Evolutionary conservation across 2,797 vertebrate species (phyloP).

Genomic region (Taenioides sp.): DNA sequence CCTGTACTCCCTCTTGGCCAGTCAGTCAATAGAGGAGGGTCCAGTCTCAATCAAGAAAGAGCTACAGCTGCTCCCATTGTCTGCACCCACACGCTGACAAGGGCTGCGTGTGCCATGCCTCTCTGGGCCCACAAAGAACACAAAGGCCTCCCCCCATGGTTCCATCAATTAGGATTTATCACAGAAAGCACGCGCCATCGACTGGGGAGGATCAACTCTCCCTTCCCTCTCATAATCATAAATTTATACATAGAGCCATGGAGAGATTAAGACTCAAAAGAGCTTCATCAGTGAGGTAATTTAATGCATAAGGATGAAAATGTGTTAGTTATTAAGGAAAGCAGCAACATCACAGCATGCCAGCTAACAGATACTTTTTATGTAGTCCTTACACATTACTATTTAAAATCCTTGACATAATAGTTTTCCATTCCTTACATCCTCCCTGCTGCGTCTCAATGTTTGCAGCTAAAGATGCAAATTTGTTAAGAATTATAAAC

Average conservation of each 20-base stretch:
- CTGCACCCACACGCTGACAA: conserved; percentile 67
- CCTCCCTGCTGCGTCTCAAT: too few relatives aligned
- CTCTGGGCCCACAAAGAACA: conserved; percentile 67
- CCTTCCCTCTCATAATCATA: not conserved
- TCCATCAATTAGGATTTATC: conserved; percentile 78
- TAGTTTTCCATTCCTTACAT: too few relatives aligned
- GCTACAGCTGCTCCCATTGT: conserved; percentile 83
- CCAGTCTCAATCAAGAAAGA: conserved; percentile 56
- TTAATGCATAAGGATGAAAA: not conserved
- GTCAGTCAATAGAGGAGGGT: conserved; percentile 34
- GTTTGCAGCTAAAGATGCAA: too few relatives aligned
- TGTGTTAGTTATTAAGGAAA: too few relatives aligned
- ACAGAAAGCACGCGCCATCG: conserved; percentile 31
- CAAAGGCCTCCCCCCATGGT: conserved; percentile 65
- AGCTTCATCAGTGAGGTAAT: not conserved
- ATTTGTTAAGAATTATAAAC: too few relatives aligned
- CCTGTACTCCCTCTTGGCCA: conserved; percentile 30
- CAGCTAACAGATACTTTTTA: too few relatives aligned
- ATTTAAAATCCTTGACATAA: too few relatives aligned
- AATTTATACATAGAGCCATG: not conserved
- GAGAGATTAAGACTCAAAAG: not conserved
- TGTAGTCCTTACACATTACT: too few relatives aligned
- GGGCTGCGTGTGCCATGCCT: conserved; percentile 64
- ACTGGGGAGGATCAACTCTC: not conserved
- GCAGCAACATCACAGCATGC: too few relatives aligned